Conservation (phyloP, 1,140 invertebrate genomes). For the Drosophila nigromelanica region DNA sequence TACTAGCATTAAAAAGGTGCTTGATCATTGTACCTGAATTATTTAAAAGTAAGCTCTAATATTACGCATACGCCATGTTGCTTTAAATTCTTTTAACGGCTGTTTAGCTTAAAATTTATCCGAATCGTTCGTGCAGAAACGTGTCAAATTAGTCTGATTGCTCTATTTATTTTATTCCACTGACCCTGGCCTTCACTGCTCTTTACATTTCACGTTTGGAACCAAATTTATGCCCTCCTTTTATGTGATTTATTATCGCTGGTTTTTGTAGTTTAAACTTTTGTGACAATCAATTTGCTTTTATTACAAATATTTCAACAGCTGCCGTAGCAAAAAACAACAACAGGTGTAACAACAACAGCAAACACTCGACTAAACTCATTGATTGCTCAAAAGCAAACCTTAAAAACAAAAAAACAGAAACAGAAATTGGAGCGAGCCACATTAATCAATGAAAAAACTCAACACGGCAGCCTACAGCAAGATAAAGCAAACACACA, state of each 20-base stretch:
- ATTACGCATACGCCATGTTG: conserved; percentile 15
- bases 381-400: conserved; percentile 29
- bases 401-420: conserved; percentile 16
- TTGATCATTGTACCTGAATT: no score
- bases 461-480: conserved; percentile 40
- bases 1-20: no score
- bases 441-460: conserved; percentile 53
- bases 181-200: conserved; percentile 60
- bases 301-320: conserved; percentile 62
- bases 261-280: conserved; percentile 12
- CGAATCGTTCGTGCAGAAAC: conserved; percentile 1
- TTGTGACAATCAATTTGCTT: conserved; percentile 59
- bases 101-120: not conserved
- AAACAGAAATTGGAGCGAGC: conserved; percentile 50
- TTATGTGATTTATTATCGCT: conserved; percentile 46
- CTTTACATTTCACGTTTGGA: conserved; percentile 20
- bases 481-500: not conserved
- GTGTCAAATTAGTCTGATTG: not conserved
- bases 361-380: conserved; percentile 56
- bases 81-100: not conserved
- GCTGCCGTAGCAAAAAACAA: conserved; percentile 10
- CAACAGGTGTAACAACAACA: conserved; percentile 43
- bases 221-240: conserved; percentile 43
- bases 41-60: not conserved
- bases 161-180: conserved; percentile 18